These are phyloP conservation scores for Epinotia brunnichana DNA, from an alignment of 2,888 invertebrate genomes.

Conservation along the genomic window DNA sequence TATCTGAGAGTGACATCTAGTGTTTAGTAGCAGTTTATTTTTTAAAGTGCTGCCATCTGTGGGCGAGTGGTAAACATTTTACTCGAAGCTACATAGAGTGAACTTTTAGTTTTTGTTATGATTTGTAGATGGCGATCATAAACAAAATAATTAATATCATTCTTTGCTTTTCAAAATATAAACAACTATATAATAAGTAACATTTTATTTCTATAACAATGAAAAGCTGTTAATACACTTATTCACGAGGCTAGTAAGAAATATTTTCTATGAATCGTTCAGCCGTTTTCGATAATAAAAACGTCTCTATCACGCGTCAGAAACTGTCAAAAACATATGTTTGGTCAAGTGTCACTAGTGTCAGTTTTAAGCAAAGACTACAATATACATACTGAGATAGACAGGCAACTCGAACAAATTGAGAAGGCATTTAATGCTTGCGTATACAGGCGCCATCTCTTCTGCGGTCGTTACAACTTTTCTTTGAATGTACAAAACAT, in stretches of 20 bases:
- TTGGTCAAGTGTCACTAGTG: too few relatives aligned
- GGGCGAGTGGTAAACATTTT: conserved; percentile 6
- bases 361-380: too few relatives aligned
- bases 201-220: background rate
- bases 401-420: too few relatives aligned
- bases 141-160: background rate
- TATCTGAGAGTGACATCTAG: too few relatives aligned
- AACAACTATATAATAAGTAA: background rate
- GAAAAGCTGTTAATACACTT: background rate
- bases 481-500: too few relatives aligned
- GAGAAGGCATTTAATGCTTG: too few relatives aligned
- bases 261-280: background rate
- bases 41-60: conserved; percentile 1
- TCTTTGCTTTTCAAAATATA: background rate
- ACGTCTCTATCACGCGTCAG: conserved; percentile 7
- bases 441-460: too few relatives aligned
- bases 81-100: conserved; percentile 17
- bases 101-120: background rate
- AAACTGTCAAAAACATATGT: too few relatives aligned
- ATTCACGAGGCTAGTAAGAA: background rate
- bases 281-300: background rate
- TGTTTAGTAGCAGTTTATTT: background rate
- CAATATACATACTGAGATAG: too few relatives aligned
- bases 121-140: background rate
- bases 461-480: too few relatives aligned